Evolutionary conservation across 2,113 vertebrate genomes (phyloP), one percentile per base, ranked within the genome.

Genomic region (Hymenochirus boettgeri): DNA sequence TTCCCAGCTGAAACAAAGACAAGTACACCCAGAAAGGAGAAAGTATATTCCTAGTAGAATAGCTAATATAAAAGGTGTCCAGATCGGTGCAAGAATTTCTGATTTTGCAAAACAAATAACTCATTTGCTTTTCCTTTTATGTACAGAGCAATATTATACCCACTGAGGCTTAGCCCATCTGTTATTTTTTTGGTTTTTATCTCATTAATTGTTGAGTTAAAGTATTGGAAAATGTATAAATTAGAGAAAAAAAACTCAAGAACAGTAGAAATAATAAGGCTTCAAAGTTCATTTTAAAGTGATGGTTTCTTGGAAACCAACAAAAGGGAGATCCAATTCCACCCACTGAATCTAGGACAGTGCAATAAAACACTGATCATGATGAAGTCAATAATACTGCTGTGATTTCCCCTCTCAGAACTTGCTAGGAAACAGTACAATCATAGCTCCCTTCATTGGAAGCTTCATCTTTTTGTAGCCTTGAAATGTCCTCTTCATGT

Each of bases 371-470:
- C 48, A 23, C 70, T 9, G 2, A 2, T 55, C n/a, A n/a, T n/a
- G 61, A 69, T 55, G 45, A 24, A 70, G 35, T 70, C 66, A 47
- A 56, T 61, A 72, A 75, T 66, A 73, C 69, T 54, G 75, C 52
- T 64, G 4, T 3, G 29, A 22, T 47, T 17, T 67, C 56, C 1
- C 9, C 24, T 21, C 13, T 45, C 21, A 35, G 23, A 42, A 19
- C 25, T 18, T 19, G 57, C 93, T 88, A 99, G 61, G 93, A 98
- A 73, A 98, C 79, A 54, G 81, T 82, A 79, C 96, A 99, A 82
- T 99, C 95, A 0, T 95, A 99, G 62, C 84, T 76, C 18, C 91
- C 90, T 67, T 97, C 93, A 33, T 92, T 92, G 23, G 87, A 83
- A 6, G 73, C 74, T 62, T 89, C 89, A 25, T 94, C 86, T 62